Evolutionary conservation across 2,888 invertebrate genomes (phyloP).

Genomic region (Lampropteryx suffumata): DNA sequence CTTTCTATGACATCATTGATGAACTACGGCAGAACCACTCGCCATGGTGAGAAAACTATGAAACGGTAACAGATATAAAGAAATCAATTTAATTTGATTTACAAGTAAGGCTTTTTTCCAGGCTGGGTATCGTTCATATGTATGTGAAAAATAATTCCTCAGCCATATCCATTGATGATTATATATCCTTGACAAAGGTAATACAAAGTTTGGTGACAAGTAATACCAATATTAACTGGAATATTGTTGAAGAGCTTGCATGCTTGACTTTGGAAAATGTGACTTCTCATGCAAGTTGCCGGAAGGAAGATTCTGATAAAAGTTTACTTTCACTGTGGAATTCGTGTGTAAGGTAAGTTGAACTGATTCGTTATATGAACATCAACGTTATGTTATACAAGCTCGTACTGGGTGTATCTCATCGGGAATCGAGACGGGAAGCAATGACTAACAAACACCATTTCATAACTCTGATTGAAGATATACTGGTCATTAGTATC

Average conservation of each 20-base stretch:
- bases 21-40: slow-evolving; percentile 59
- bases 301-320: slow-evolving; percentile 39
- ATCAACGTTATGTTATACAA: no score
- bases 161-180: slow-evolving; percentile 48
- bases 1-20: slow-evolving; percentile 60
- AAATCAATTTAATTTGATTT: no score
- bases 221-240: slow-evolving; percentile 51
- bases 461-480: no score
- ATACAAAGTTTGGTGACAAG: slow-evolving; percentile 51
- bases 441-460: no score
- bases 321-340: slow-evolving; percentile 60
- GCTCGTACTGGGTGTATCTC: no score
- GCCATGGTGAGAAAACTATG: slow-evolving; percentile 59
- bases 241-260: slow-evolving; percentile 48
- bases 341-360: slow-evolving; percentile 64
- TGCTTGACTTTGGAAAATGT: slow-evolving; percentile 45
- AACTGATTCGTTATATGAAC: no score
- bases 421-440: no score
- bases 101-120: slow-evolving; percentile 37
- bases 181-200: slow-evolving; percentile 48
- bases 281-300: slow-evolving; percentile 17
- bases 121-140: slow-evolving; percentile 60
- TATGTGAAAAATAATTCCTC: slow-evolving; percentile 56
- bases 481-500: no score
- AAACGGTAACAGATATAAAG: neutral